Conservation (phyloP, 2,888 invertebrate genomes). For the Cantharis rufa region DNA sequence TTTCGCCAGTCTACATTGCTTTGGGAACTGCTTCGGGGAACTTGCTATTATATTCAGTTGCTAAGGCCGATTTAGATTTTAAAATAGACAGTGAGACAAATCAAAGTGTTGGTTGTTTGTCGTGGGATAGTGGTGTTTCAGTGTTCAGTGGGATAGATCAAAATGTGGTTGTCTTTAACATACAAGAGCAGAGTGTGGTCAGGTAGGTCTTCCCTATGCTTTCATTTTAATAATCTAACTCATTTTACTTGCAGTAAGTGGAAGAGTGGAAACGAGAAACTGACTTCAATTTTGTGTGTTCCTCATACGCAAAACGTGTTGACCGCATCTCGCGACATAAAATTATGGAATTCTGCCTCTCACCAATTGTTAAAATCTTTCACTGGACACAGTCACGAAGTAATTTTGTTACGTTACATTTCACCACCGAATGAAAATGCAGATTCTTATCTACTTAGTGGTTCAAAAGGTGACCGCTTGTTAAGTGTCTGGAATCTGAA, state of each 20-base stretch:
- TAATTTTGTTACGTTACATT: constrained; percentile 56
- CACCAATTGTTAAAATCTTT: constrained; percentile 66
- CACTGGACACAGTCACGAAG: constrained; percentile 66
- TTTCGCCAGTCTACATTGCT: constrained; percentile 60
- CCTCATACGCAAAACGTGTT: constrained; percentile 56
- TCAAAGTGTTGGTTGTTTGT: constrained; percentile 56
- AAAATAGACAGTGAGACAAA: constrained; percentile 57
- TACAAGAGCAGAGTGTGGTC: constrained; percentile 47
- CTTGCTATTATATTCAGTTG: constrained; percentile 72
- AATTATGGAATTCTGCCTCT: constrained; percentile 66
- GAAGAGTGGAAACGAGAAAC: constrained; percentile 64
- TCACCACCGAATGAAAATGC: constrained; percentile 40
- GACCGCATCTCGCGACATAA: constrained; percentile 58
- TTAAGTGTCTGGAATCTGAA: constrained; percentile 59
- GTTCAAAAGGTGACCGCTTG: constrained; percentile 56
- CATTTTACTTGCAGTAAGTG: constrained; percentile 61
- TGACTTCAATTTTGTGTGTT: constrained; percentile 65
- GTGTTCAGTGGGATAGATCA: constrained; percentile 62
- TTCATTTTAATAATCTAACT: constrained; percentile 8
- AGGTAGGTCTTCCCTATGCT: constrained; percentile 48
- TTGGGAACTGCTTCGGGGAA: constrained; percentile 76
- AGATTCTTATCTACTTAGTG: constrained; percentile 56
- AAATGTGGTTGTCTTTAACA: constrained; percentile 50
- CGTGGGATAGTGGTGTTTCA: constrained; percentile 62
- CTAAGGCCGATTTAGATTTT: constrained; percentile 66